Evolutionary conservation across 2,113 vertebrate genomes (phyloP), one percentile per base, ranked within the genome.

Genomic region (Pelusios castaneus): DNA sequence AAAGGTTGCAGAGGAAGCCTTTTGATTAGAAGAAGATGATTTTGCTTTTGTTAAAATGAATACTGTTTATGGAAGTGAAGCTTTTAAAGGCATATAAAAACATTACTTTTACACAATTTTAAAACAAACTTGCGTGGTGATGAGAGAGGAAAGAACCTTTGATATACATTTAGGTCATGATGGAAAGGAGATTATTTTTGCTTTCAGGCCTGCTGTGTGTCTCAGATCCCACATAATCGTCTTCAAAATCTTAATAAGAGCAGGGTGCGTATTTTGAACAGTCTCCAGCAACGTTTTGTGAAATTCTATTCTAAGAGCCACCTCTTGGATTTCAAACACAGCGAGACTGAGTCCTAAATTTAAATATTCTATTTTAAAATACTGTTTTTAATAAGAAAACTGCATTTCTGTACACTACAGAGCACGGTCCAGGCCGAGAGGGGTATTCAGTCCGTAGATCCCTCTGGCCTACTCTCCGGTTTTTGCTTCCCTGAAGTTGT

Each of bases 171-270:
- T 88, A 10, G 6, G 45, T 85, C 17, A 25, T 6, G 8, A 87
- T 6, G 80, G 52, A 41, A 91, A 91, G 51, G 24, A 89, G 8
- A 60, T 2, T 63, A 25, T 56, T 90, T 92, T 94, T 92, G 43
- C 34, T 89, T 92, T 92, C 80, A 77, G 24, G 58, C 22, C 43
- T 67, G 5, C 21, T 9, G 56, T 41, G 21, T 80, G 91, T 89
- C 31, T 79, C 21, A 47, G 9, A 88, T 88, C 8, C 52, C 43
- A 34, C 51, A 75, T 89, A 89, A 82, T 89, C 87, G 21, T 34
- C 31, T 89, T 75, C 87, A 82, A 56, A 67, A 60, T 92, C 86
- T 90, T 95, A 82, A 82, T 79, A 49, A 78, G 34, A 90, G 49
- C 24, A 91, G 92, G 29, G 5, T 81, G 41, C 34, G 56, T 17